Evolutionary conservation across 1,140 invertebrate genomes (phyloP).

Genomic region (Paraescarpia echinospica): DNA sequence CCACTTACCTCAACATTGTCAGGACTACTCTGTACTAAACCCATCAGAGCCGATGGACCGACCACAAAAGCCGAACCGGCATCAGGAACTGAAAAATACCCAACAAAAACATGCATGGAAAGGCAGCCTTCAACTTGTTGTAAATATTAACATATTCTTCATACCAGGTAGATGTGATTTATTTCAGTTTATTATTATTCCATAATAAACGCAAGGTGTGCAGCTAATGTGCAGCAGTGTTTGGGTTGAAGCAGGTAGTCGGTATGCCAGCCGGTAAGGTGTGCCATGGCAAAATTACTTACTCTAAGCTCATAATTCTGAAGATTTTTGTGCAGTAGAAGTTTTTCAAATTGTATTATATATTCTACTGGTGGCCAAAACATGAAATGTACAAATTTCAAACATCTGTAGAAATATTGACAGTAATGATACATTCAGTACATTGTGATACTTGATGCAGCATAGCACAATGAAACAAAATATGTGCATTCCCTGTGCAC

Average conservation of each 20-base stretch:
- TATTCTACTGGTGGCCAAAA: not conserved
- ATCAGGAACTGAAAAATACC: constrained; percentile 67
- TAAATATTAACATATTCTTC: not conserved
- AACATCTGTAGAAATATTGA: not conserved
- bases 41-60: not conserved
- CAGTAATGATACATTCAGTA: not conserved
- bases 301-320: too few relatives aligned
- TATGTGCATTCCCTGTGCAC: not conserved
- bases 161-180: not conserved
- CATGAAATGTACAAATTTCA: not conserved
- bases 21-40: not conserved
- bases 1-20: not conserved
- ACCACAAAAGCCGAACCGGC: constrained; percentile 59
- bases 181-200: not conserved
- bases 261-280: not conserved
- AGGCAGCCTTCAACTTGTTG: not conserved
- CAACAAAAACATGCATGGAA: not conserved
- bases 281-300: not conserved
- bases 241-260: not conserved
- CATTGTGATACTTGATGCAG: not conserved
- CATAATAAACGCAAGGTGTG: not conserved
- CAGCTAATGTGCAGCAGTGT: not conserved
- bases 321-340: not conserved
- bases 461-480: not conserved
- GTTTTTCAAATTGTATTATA: too few relatives aligned